Evolutionary conservation across 2,113 vertebrate species (phyloP).

Genomic region (Dascyllus trimaculatus): DNA sequence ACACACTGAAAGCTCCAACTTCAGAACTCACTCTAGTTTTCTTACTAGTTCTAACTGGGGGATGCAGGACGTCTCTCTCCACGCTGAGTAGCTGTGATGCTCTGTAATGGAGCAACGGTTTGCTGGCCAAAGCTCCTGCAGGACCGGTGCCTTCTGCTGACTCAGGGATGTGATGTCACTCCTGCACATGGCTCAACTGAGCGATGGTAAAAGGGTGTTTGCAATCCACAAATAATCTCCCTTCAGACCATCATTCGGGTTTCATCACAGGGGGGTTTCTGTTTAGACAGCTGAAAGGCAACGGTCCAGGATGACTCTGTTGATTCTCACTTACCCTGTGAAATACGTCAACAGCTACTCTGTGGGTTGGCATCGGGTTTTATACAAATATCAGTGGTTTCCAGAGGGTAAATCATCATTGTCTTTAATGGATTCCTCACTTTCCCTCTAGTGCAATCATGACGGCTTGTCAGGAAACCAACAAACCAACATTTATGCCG

Average conservation of each 20-base stretch:
- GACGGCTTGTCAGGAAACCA: neutral
- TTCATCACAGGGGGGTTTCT: neutral
- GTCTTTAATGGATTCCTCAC: neutral
- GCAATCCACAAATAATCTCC: neutral
- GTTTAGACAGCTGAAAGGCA: neutral
- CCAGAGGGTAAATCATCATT: neutral
- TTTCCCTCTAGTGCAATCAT: neutral
- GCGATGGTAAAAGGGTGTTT: neutral
- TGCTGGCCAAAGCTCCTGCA: neutral
- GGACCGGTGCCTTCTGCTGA: constrained; percentile 45
- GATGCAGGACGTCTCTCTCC: constrained; percentile 45
- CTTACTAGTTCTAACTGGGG: neutral
- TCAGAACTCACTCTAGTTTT: neutral
- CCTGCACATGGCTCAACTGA: neutral
- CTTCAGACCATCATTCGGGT: neutral
- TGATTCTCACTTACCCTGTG: neutral
- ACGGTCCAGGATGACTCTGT: neutral
- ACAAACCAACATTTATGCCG: neutral
- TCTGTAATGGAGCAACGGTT: constrained; percentile 21
- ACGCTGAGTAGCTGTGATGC: constrained; percentile 47
- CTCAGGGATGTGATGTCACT: constrained; percentile 39
- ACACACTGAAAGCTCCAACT: constrained; percentile 21
- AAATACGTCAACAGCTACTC: neutral
- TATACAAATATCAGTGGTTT: neutral
- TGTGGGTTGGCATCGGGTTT: neutral